Evolutionary conservation across 2,888 invertebrate genomes (phyloP), one percentile per base, ranked within the genome.

Genomic region (Linnaemya vulpina): DNA sequence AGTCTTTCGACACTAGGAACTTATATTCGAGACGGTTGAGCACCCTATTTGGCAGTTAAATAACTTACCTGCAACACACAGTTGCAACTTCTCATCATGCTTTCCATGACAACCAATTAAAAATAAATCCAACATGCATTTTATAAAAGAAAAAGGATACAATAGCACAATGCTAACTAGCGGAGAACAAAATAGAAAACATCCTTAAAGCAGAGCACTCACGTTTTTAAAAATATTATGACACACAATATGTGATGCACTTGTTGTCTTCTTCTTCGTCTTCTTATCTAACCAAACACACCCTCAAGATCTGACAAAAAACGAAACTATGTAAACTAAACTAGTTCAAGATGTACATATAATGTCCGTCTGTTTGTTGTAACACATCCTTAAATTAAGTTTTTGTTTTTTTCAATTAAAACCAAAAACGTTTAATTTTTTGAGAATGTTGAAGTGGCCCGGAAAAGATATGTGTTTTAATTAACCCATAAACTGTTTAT

Each of bases 11-110:
- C n/a, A n/a, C n/a, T n/a, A n/a, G n/a, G n/a, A n/a, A n/a, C n/a
- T n/a, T n/a, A n/a, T n/a, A n/a, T n/a, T n/a, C n/a, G n/a, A 30
- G 3, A 30, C 30, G 30, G 5, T 30, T 30, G 30, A 30, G 30
- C 30, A 25, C n/a, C 62, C 80, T 77, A 73, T 67, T 76, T 67
- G 71, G 68, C 13, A 8, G 40, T 38, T 1, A 3, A 43, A 46
- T 70, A 58, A 73, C 80, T 75, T 71, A 71, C 53, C 68, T 80
- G 76, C 82, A 83, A 82, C 86, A 87, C 84, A 86, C 86, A 85
- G 81, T 79, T 76, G 81, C 79, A 77, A 81, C 46, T 84, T 86
- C 78, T 82, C 65, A 76, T 79, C 82, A 75, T 82, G 67, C 25
- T 74, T 40, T 75, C 63, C 83, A 83, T 77, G 80, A 78, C 86